Percentiles rank a stretch among this genome's conserved stretches.
Evolutionary conservation across 92 coral and sea anemone genomes (phyloP).

Genomic region (Virgularia gustaviana): DNA sequence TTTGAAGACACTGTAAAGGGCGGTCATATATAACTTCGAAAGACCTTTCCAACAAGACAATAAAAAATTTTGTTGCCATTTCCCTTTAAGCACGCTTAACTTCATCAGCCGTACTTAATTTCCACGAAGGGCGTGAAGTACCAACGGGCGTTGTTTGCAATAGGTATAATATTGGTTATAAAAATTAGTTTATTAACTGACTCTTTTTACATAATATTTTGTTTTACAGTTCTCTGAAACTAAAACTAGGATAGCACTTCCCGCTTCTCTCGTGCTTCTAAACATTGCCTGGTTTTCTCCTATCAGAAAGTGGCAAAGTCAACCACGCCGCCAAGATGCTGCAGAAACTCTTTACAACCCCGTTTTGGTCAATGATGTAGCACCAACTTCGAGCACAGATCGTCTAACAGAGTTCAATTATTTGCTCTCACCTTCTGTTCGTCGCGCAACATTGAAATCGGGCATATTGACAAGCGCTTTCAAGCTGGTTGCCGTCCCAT

Average conservation of each 20-base stretch:
- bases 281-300: slow-evolving; percentile 22
- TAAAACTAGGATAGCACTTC: slow-evolving; percentile 6
- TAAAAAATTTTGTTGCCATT: no score
- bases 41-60: no score
- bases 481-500: slow-evolving; percentile 44
- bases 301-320: slow-evolving; percentile 15
- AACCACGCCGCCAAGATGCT: not conserved
- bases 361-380: not conserved
- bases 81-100: no score
- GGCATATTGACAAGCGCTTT: slow-evolving; percentile 38
- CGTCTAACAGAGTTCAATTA: slow-evolving; percentile 27
- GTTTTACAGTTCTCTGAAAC: slow-evolving; percentile 6
- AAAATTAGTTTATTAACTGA: no score
- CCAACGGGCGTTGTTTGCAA: no score
- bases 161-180: no score
- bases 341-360: slow-evolving; percentile 7
- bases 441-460: slow-evolving; percentile 25
- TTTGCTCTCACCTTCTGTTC: not conserved
- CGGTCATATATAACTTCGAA: no score
- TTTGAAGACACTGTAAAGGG: no score
- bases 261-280: not conserved
- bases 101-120: no score
- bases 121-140: no score
- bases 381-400: not conserved
- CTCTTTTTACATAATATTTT: no score